These are phyloP conservation scores for Leptinotarsa lineolata DNA, from an alignment of 1,140 invertebrate genomes.

Conservation along the genomic window DNA sequence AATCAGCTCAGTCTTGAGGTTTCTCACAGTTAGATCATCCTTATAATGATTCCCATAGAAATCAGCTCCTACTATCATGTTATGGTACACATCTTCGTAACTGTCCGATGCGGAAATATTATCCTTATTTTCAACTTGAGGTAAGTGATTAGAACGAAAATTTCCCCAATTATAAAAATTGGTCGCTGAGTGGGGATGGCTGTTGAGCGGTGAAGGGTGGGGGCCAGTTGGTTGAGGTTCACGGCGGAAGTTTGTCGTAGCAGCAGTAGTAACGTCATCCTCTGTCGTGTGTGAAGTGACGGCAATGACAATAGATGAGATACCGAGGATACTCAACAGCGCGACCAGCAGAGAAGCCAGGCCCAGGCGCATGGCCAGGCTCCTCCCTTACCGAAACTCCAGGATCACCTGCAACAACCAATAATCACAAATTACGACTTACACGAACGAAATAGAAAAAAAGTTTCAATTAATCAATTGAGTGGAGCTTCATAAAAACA, in stretches of 20 bases:
- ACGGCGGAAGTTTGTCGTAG: neutral
- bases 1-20: slow-evolving; percentile 38
- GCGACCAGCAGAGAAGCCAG: slow-evolving; percentile 57
- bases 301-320: slow-evolving; percentile 25
- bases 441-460: neutral
- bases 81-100: slow-evolving; percentile 20
- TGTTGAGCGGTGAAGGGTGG: neutral
- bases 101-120: neutral
- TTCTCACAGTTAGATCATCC: slow-evolving; percentile 38
- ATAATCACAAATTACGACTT: slow-evolving; percentile 22
- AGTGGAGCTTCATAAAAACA: neutral
- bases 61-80: slow-evolving; percentile 1
- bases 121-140: neutral
- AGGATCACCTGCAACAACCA: slow-evolving; percentile 50
- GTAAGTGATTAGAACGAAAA: neutral
- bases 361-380: slow-evolving; percentile 56
- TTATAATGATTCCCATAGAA: slow-evolving; percentile 4
- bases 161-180: slow-evolving; percentile 9
- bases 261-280: slow-evolving; percentile 20
- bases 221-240: neutral
- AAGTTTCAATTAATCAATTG: neutral
- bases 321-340: slow-evolving; percentile 61
- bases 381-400: slow-evolving; percentile 50
- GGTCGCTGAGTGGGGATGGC: slow-evolving; percentile 7
- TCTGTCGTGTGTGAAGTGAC: slow-evolving; percentile 28